Evolutionary conservation across 2,113 vertebrate genomes (phyloP), one percentile per base, ranked within the genome.

Genomic region (Anarhynchus alexandrinus): DNA sequence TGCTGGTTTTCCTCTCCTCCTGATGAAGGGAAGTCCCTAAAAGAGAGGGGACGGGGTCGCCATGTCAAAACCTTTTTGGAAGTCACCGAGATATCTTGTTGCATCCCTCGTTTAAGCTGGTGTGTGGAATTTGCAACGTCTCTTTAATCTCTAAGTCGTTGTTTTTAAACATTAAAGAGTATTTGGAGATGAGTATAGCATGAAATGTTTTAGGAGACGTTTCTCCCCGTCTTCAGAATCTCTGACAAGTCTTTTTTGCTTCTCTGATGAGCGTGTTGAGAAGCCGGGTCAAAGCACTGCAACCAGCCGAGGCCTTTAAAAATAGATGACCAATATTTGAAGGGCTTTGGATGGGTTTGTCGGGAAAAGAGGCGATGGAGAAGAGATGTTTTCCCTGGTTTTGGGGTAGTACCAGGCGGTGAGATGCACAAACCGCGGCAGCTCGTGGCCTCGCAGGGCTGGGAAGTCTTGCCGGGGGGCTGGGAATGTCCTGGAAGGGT

Each of bases 401-500:
- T 45, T 66, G 69, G 69, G 64, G 36, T 16, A n/a, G 65, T 55
- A 32, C 21, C 32, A 1, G 5, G 38, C 57, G 15, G 54, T 6
- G 73, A 70, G 69, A 66, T 30, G 21, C 1, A 1, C 57, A 71
- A 71, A 69, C 2, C 2, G 5, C 0, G 10, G 69, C 86, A 73
- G 69, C 57, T 76, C 2, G 1, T 69, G 54, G 59, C 76, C 88
- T 85, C 5, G 1, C 5, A 11, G 72, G 71, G 43, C 58, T 81
- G 58, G 77, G n/a, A 58, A 66, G 57, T 2, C 15, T 78, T 42
- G 25, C 15, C 9, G 5, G 71, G 26, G 32, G 14, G 10, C 43
- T 80, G 57, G 59, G 36, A 86, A 73, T 61, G 59, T 72, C 80
- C 87, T 47, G 70, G 40, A 97, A 93, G 97, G 86, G 97, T 98